Evolutionary conservation across 2,113 vertebrate genomes (phyloP).

Genomic region (Sorex araneus): DNA sequence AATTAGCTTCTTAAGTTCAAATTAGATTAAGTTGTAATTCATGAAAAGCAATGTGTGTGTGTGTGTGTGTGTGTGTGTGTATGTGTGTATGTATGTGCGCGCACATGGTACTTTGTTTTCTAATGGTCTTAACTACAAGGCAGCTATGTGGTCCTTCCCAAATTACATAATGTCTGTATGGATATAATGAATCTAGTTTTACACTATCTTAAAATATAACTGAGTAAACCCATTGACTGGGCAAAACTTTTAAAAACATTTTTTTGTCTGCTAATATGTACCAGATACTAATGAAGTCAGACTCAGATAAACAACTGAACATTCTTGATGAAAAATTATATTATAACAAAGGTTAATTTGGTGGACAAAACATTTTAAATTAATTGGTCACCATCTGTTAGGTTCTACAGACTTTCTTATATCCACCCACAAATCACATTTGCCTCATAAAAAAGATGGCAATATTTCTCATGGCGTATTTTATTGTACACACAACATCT

Average conservation of each 20-base stretch:
- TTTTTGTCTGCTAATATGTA: neutral
- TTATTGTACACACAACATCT: conserved; percentile 54
- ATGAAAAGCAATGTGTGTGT: no score
- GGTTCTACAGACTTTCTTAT: conserved; percentile 58
- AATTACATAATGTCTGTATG: conserved; percentile 34
- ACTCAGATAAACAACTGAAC: conserved; percentile 16
- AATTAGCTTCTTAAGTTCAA: conserved; percentile 67
- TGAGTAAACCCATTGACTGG: neutral
- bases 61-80: no score
- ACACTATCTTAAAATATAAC: neutral
- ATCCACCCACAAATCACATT: conserved; percentile 75
- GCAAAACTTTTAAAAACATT: conserved; percentile 34
- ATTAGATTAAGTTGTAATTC: conserved; percentile 70
- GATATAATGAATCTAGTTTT: conserved; percentile 38
- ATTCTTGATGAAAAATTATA: conserved; percentile 60
- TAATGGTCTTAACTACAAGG: conserved; percentile 40
- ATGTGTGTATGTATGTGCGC: no score
- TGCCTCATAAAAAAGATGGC: conserved; percentile 69
- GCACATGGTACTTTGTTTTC: conserved; percentile 57
- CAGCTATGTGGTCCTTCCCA: neutral
- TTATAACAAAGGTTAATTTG: conserved; percentile 69
- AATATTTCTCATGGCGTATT: conserved; percentile 60
- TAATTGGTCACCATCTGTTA: conserved; percentile 73
- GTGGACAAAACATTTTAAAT: conserved; percentile 77
- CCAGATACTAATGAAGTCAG: conserved; percentile 25